Base-by-base conservation (phyloP, 1,140 invertebrate genomes). In the Leguminivora glycinivorella region DNA sequence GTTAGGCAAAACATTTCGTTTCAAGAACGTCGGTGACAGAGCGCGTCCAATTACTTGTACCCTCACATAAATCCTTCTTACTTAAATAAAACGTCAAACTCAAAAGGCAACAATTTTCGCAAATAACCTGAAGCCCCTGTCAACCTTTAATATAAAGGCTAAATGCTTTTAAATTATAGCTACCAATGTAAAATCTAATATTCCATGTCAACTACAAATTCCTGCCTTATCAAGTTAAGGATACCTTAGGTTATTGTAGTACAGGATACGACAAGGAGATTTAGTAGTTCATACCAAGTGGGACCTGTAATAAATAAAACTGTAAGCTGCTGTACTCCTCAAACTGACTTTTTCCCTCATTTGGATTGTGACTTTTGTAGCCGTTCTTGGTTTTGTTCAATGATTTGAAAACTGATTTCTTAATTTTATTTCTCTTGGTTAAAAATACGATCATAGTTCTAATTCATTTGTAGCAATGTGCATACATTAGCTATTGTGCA, bases 151-250 rank as follows among this genome's bases (percentile, higher is more conserved):
- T 25, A 12, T 25, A 63, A 34, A 63, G 14, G 25, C n/a, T 14
- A 29, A 63, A 31, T 31, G n/a, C 17, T 29, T 31, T 22, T 5
- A 63, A 63, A 63, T 63, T 31, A 34, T 34, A 63, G 26, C 17
- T 63, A 34, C 31, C 58, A 63, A 26, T 9, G 58, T 29, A 25
- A 58, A 29, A 63, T 63, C 58, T 63, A 63, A 63, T 63, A 63
- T 31, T 63, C 58, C 26, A 29, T 63, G 58, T 63, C 17, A n/a
- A 34, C 14, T 31, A 19, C 14, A 63, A 63, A 63, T 63, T 63
- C 24, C 24, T 29, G 56, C n/a, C 58, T 34, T 34, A 34, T 63
- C 58, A 14, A 2, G 29, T n/a, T 31, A 31, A 63, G 26, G 47
- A 52, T 1, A 22, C 19, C 19, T 52, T 52, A 9, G 43, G 19